Conservation (phyloP, 2,888 invertebrate genomes). For the Mesodorylaimus sp. region DNA sequence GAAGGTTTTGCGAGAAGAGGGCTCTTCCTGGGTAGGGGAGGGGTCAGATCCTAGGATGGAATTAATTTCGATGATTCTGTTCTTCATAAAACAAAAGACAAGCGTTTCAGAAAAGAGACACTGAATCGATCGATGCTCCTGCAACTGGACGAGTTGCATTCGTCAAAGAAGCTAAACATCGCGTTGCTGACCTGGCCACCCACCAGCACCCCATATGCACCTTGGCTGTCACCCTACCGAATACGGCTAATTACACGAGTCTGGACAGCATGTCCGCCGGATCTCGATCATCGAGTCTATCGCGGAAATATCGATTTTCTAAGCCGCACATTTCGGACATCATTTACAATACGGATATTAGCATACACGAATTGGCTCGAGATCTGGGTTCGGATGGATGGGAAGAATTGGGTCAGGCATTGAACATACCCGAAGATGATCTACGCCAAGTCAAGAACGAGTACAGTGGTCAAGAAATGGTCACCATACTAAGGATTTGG, state of each 20-base stretch:
- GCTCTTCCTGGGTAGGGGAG: too few relatives aligned
- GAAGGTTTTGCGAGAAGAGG: too few relatives aligned
- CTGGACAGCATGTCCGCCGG: background rate
- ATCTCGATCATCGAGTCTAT: background rate
- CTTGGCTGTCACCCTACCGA: conserved; percentile 86
- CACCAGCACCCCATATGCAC: conserved; percentile 80
- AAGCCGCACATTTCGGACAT: background rate
- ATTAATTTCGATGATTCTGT: too few relatives aligned
- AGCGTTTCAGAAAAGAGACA: too few relatives aligned
- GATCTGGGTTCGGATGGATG: conserved; percentile 58
- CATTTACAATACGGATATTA: conserved; percentile 56
- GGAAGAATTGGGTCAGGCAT: conserved; percentile 41
- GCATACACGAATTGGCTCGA: conserved; percentile 73
- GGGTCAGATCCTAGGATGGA: too few relatives aligned
- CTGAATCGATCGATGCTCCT: conserved; percentile 44
- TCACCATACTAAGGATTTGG: conserved; percentile 83
- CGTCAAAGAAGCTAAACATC: conserved; percentile 82
- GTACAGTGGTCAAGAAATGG: conserved; percentile 70
- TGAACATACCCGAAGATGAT: conserved; percentile 69
- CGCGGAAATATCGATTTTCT: background rate
- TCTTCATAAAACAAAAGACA: too few relatives aligned
- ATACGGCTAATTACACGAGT: too few relatives aligned
- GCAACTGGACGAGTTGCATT: conserved; percentile 72
- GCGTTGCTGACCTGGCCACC: conserved; percentile 54
- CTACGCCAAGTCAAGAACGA: conserved; percentile 68